A percentile compares a stretch with the other conserved stretches of the same genome.
phyloP scores from a whole-genome alignment of 2,888 invertebrate genomes.

The Perithous albicinctus region DNA sequence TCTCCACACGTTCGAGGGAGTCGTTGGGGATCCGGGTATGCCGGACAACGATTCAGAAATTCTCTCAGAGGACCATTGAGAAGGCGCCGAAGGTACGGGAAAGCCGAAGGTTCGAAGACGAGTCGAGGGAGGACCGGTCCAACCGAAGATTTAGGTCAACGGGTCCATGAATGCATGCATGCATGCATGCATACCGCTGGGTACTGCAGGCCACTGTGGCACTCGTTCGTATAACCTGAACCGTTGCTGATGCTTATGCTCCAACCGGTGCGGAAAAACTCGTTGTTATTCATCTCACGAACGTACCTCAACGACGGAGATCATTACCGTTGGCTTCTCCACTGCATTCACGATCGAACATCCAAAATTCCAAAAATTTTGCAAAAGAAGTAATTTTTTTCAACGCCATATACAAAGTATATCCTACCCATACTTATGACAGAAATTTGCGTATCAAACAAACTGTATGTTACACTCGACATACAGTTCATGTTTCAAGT shows the following conservation, averaged over 20 bases:
- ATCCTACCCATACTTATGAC: neutral
- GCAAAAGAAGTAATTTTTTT: neutral
- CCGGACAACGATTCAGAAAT: constrained; percentile 51
- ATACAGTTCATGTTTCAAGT: too few relatives aligned
- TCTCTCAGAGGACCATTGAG: constrained; percentile 58
- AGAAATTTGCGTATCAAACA: too few relatives aligned
- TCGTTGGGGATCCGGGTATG: neutral
- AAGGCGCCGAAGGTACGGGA: constrained; percentile 4
- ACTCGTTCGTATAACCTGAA: constrained; percentile 33
- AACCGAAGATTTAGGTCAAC: constrained; percentile 59
- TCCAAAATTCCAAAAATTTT: constrained; percentile 10
- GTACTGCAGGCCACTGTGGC: constrained; percentile 26
- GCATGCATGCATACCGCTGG: constrained; percentile 8
- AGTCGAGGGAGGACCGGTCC: constrained; percentile 40
- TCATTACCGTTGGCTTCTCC: constrained; percentile 14
- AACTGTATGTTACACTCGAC: too few relatives aligned
- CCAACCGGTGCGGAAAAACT: constrained; percentile 36
- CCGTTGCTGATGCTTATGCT: constrained; percentile 2
- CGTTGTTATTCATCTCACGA: constrained; percentile 64
- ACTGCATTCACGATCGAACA: constrained; percentile 7
- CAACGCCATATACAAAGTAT: neutral
- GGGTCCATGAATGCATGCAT: constrained; percentile 60
- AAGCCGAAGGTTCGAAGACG: neutral
- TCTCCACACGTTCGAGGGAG: neutral
- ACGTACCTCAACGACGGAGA: constrained; percentile 40